Conservation (phyloP, 1,140 invertebrate genomes). For the Hetaerina americana region DNA sequence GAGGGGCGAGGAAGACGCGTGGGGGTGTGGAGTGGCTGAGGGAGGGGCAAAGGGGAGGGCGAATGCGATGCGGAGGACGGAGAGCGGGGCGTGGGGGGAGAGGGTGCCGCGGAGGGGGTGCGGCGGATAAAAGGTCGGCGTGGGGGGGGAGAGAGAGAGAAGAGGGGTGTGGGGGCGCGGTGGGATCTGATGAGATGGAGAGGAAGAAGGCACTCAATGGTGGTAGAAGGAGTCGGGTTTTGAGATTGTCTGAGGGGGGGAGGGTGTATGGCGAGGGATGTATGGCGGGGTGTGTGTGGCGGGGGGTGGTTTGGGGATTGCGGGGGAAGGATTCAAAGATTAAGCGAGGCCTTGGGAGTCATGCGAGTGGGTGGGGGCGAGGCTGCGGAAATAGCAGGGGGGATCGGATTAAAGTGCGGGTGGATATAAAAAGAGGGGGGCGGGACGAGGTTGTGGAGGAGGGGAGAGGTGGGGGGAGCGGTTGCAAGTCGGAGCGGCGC, state of each 20-base stretch:
- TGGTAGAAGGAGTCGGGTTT: too few species aligned
- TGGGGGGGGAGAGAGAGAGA: too few species aligned
- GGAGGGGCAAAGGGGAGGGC: not conserved
- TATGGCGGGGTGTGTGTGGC: not conserved
- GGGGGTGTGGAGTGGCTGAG: not conserved
- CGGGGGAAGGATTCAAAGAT: not conserved
- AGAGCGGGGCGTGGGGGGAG: not conserved
- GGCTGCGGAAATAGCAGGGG: not conserved
- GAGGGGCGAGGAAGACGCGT: not conserved
- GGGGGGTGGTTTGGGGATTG: not conserved
- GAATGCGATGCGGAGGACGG: not conserved
- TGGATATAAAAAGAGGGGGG: too few species aligned
- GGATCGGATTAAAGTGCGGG: not conserved
- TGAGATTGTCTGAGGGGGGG: too few species aligned
- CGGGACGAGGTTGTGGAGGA: too few species aligned
- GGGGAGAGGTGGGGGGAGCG: too few species aligned
- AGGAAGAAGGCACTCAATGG: too few species aligned
- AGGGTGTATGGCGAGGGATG: not conserved
- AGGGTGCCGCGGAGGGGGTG: not conserved
- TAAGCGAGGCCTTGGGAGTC: not conserved
- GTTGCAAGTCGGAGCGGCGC: too few species aligned
- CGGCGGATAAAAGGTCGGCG: too few species aligned
- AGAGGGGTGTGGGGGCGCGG: too few species aligned
- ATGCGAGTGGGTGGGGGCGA: too few species aligned
- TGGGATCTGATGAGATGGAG: too few species aligned